Base-by-base conservation (phyloP, 2,113 vertebrate species). In the Pseudolaguvia tuberculata region DNA sequence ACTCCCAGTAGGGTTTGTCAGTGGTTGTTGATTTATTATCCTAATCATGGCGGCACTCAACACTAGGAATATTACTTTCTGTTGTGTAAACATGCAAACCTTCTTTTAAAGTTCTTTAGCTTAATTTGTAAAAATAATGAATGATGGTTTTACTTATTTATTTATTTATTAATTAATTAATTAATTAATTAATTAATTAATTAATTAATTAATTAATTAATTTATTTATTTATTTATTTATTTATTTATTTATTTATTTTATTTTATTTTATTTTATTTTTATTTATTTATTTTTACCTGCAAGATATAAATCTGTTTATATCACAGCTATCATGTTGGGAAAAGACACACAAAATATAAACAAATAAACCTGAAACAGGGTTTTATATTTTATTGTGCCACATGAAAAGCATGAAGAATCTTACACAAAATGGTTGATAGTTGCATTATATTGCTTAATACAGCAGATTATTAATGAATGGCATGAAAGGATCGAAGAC, bases 41-140 rank as follows among this genome's bases (percentile, higher is more conserved):
- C 58, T 72, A 45, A 79, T 79, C 73, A 65, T 68, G 75, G 85
- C 84, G 88, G 88, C 88, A 83, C 90, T 90, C 87, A 90, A 17
- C 55, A 27, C 58, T 59, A 31, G 15, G 35, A 25, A 39, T 17
- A 58, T 61, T 47, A 39, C 14, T 58, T 71, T 55, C 21, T 21
- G 2, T 17, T 59, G 27, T 31, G 57, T 18, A 10, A 31, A 31
- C 31, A 17, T 27, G 29, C 47, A 35, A 47, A 56, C 27, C 17
- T 29, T 52, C 39, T 35, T 35, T 35, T 6, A 42, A 50, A 50
- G 17, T 15, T 18, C 39, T 29, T 62, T 20, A 59, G 4, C 39
- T 39, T 14, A 51, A 50, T 42, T 74, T 56, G 21, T 35, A 50
- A 21, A 50, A 50, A 14, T 50, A 50, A 50, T 50, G 15, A 50